phyloP scores from a whole-genome alignment of 2,797 vertebrate genomes.

The Cetoscarus ocellatus region DNA sequence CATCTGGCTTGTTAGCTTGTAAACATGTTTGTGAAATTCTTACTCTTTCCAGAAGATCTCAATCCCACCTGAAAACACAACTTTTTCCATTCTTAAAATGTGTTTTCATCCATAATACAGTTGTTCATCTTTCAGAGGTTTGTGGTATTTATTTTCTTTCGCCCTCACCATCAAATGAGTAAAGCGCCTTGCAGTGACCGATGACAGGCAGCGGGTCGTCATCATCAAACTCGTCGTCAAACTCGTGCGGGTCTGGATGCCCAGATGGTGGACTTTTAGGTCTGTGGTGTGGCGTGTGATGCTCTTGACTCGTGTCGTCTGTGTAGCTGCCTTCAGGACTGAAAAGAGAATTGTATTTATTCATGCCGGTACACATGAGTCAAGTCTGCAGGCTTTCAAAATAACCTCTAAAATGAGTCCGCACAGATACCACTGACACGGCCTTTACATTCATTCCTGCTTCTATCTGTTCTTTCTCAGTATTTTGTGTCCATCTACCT shows the following conservation, averaged over 20 bases:
- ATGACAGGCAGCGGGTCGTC: slow-evolving; percentile 97
- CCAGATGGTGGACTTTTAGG: slow-evolving; percentile 89
- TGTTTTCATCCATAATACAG: too few relatives aligned
- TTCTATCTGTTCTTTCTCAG: neutral
- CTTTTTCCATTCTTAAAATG: too few relatives aligned
- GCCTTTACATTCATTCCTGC: too few relatives aligned
- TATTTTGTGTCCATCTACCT: slow-evolving; percentile 81
- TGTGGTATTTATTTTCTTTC: too few relatives aligned
- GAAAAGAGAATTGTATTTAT: slow-evolving; percentile 22
- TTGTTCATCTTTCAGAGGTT: neutral
- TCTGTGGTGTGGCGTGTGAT: slow-evolving; percentile 88
- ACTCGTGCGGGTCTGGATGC: slow-evolving; percentile 90
- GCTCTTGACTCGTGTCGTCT: slow-evolving; percentile 94
- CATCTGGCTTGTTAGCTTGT: too few relatives aligned
- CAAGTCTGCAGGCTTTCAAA: too few relatives aligned
- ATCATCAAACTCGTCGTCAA: slow-evolving; percentile 98
- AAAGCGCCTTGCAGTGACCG: slow-evolving; percentile 98
- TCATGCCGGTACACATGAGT: too few relatives aligned
- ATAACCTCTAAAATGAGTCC: too few relatives aligned
- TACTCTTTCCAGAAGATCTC: too few relatives aligned
- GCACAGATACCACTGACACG: too few relatives aligned
- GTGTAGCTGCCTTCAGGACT: slow-evolving; percentile 99
- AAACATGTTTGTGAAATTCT: too few relatives aligned
- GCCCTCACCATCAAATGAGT: slow-evolving; percentile 92
- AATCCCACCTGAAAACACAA: too few relatives aligned